Evolutionary conservation across 2,888 invertebrate genomes (phyloP).

Genomic region (Ormia ochracea): DNA sequence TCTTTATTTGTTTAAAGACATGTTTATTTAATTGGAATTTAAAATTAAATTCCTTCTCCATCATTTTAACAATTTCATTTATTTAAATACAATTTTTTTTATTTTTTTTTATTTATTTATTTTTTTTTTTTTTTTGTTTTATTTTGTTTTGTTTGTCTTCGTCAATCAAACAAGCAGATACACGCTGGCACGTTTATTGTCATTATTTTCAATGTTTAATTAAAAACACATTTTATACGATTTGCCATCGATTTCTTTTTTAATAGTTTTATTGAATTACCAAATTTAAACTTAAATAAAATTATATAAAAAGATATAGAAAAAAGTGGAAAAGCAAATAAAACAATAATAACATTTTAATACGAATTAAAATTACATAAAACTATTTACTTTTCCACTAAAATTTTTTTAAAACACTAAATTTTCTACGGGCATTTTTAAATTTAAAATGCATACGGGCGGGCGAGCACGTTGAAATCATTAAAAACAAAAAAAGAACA

Average conservation of each 20-base stretch:
- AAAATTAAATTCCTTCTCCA: constrained; percentile 1
- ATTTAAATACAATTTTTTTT: no score
- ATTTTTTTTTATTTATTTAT: no score
- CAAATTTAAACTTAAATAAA: constrained; percentile 48
- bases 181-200: neutral
- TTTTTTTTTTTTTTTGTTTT: constrained; percentile 24
- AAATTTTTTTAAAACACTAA: neutral
- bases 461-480: constrained; percentile 22
- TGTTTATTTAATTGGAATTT: constrained; percentile 37
- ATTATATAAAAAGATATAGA: no score
- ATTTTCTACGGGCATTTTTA: neutral
- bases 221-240: constrained; percentile 40
- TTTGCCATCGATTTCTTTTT: constrained; percentile 17
- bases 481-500: no score
- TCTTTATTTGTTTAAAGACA: constrained; percentile 8
- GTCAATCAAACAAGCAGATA: neutral
- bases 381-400: neutral
- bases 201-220: constrained; percentile 49
- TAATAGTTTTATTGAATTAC: constrained; percentile 47
- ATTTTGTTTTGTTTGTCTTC: constrained; percentile 23
- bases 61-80: no score
- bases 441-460: constrained; percentile 32
- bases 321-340: neutral
- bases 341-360: constrained; percentile 11
- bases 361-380: constrained; percentile 32